phyloP scores from a whole-genome alignment of 2,113 vertebrate genomes.

The pig (Sus scrofa) region T2T-Sscrofa CM000829.6:29170501-29171000 shows the following conservation, averaged over 20 bases:
- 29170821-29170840: not conserved
- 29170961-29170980: not conserved
- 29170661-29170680: not conserved
- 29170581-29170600: not conserved
- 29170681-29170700: not conserved
- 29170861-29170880: not conserved
- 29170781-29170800: not conserved
- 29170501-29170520: not conserved
- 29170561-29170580: not conserved
- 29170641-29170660: not conserved
- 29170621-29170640: not conserved
- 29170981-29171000: not conserved
- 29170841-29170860: not conserved
- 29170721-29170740: not conserved
- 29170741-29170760: not conserved
- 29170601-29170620: not conserved
- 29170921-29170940: not conserved
- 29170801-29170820: not conserved
- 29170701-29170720: not conserved
- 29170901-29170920: not conserved
- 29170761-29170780: not conserved
- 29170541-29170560: not conserved
- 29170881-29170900: not conserved
- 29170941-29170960: not conserved
- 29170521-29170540: not conserved